Conservation (phyloP, 2,797 vertebrate species). For the Esox lucius region DNA sequence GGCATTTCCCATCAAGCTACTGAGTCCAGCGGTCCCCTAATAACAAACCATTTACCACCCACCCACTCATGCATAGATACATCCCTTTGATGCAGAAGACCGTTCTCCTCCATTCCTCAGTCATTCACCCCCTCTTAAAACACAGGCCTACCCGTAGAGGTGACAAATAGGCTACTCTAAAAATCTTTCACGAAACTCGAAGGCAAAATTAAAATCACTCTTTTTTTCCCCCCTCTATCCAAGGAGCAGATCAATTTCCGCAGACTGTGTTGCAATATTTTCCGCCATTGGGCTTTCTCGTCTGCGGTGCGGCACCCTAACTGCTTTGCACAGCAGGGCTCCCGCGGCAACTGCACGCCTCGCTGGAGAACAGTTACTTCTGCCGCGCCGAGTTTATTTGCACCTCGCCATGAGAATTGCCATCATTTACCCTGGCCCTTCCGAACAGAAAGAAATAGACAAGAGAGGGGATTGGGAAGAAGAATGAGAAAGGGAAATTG, state of each 20-base stretch:
- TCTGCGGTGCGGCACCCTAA: constrained; percentile 76
- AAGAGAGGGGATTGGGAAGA: constrained; percentile 65
- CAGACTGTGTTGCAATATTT: constrained; percentile 80
- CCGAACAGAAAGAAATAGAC: constrained; percentile 73
- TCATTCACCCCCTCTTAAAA: constrained; percentile 63
- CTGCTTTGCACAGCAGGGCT: constrained; percentile 75
- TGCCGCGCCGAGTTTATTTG: constrained; percentile 81
- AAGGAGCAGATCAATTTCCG: constrained; percentile 86
- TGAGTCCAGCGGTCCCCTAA: constrained; percentile 75
- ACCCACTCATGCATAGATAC: constrained; percentile 75
- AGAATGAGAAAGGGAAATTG: constrained; percentile 68
- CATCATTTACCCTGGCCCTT: constrained; percentile 80
- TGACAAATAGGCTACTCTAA: constrained; percentile 58
- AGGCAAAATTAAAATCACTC: constrained; percentile 81
- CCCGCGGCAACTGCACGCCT: constrained; percentile 75
- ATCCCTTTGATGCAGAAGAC: constrained; percentile 55
- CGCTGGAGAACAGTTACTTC: constrained; percentile 80
- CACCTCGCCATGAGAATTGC: constrained; percentile 83
- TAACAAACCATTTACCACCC: constrained; percentile 73
- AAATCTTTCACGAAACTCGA: constrained; percentile 72
- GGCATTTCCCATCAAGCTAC: constrained; percentile 71
- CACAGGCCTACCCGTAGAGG: constrained; percentile 59
- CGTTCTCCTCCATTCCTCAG: constrained; percentile 52
- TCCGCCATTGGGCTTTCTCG: constrained; percentile 79
- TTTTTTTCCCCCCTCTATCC: constrained; percentile 73